phyloP scores from a whole-genome alignment of 2,797 vertebrate species.

The Poeciliopsis turneri region DNA sequence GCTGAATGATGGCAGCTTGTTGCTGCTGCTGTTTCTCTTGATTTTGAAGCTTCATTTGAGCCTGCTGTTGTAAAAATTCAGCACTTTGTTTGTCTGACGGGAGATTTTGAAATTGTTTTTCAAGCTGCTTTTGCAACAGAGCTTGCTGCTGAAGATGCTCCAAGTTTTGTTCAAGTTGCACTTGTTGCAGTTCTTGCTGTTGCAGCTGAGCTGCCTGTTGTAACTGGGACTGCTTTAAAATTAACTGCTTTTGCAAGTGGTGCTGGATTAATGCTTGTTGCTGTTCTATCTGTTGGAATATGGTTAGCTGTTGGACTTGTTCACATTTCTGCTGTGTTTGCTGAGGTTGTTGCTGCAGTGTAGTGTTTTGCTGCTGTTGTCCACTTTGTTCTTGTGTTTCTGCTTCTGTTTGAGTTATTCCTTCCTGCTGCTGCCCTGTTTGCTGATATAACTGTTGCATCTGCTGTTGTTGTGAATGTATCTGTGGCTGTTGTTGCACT shows the following conservation, averaged over 20 bases:
- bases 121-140: slow-evolving; percentile 73
- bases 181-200: slow-evolving; percentile 71
- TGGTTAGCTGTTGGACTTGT: slow-evolving; percentile 66
- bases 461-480: slow-evolving; percentile 55
- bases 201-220: slow-evolving; percentile 67
- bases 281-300: slow-evolving; percentile 69
- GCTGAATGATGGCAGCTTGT: slow-evolving; percentile 61
- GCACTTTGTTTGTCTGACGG: slow-evolving; percentile 73
- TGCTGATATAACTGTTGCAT: slow-evolving; percentile 65
- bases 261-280: slow-evolving; percentile 71
- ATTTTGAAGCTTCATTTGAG: slow-evolving; percentile 70
- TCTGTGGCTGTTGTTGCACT: slow-evolving; percentile 58
- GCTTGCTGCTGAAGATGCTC: slow-evolving; percentile 70
- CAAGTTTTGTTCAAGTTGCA: slow-evolving; percentile 65
- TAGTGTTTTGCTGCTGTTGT: slow-evolving; percentile 63
- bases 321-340: slow-evolving; percentile 68
- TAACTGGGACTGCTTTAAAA: slow-evolving; percentile 72
- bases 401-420: slow-evolving; percentile 63
- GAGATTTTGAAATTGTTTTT: slow-evolving; percentile 71
- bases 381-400: slow-evolving; percentile 57
- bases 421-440: slow-evolving; percentile 47
- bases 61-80: slow-evolving; percentile 72
- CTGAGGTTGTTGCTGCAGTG: slow-evolving; percentile 64
- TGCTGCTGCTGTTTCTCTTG: slow-evolving; percentile 65
- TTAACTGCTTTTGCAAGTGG: slow-evolving; percentile 68